A percentile compares a stretch with the other conserved stretches of the same genome.
phyloP scores from a whole-genome alignment of 2,797 vertebrate species.

The Lophius americanus region DNA sequence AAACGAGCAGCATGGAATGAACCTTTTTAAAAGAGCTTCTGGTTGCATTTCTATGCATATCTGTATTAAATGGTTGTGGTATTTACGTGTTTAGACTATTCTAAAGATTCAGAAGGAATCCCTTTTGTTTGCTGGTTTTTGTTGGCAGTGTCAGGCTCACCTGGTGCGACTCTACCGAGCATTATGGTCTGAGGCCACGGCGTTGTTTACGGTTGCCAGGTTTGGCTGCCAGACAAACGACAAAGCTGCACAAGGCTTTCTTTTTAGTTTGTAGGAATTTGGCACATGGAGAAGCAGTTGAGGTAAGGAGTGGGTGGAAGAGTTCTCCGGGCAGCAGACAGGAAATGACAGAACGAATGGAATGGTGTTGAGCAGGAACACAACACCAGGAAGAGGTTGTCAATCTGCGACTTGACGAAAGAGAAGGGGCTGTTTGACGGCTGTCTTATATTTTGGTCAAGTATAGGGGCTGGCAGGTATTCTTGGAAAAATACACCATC shows the following conservation, averaged over 20 bases:
- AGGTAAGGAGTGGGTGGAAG: conserved; percentile 30
- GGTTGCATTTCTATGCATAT: too few species aligned
- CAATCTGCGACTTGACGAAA: conserved; percentile 55
- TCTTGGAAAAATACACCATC: conserved; percentile 12
- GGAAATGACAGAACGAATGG: conserved; percentile 57
- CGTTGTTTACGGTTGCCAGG: conserved; percentile 52
- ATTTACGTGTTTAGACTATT: not conserved
- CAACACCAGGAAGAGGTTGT: conserved; percentile 71
- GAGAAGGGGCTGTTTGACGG: conserved; percentile 52
- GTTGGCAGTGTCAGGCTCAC: conserved; percentile 49
- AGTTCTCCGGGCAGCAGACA: conserved; percentile 35
- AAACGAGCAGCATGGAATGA: too few species aligned
- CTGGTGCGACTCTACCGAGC: conserved; percentile 57
- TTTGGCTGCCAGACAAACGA: conserved; percentile 38
- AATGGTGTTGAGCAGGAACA: conserved; percentile 53
- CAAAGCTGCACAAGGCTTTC: conserved; percentile 24
- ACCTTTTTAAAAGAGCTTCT: too few species aligned
- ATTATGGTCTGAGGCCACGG: conserved; percentile 36
- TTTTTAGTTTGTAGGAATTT: conserved; percentile 11
- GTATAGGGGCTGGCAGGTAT: conserved; percentile 65
- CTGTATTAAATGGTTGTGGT: not conserved
- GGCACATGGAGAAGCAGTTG: conserved; percentile 30
- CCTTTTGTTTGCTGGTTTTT: not conserved
- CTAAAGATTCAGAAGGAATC: conserved; percentile 4
- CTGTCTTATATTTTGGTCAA: conserved; percentile 63